These are phyloP conservation scores for Halcyon senegalensis DNA, from an alignment of 2,113 vertebrate genomes.

Conservation along the genomic window DNA sequence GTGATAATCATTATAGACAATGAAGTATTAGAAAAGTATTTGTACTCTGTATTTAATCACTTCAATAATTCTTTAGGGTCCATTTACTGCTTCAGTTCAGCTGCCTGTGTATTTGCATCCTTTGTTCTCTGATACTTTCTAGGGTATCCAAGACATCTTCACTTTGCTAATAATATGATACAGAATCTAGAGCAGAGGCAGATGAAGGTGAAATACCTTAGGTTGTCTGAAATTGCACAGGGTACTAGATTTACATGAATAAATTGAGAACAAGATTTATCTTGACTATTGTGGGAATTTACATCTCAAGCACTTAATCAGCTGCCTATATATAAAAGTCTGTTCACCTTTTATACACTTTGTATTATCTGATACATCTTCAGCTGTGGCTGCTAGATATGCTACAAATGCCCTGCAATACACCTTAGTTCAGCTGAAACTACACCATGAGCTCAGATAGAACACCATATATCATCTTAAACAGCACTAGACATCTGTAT, in stretches of 20 bases:
- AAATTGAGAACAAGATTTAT: not conserved
- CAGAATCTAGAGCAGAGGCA: no score
- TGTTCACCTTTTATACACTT: not conserved
- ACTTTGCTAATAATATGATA: no score
- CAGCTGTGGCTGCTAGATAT: not conserved
- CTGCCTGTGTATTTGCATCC: no score
- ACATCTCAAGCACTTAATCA: not conserved
- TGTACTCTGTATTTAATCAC: no score
- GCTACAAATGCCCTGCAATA: not conserved
- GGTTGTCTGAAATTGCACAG: no score
- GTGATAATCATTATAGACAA: no score
- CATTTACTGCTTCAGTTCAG: no score
- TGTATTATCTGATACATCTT: not conserved
- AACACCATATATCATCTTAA: not conserved
- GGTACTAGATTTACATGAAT: not conserved
- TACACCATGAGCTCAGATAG: not conserved
- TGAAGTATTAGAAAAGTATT: no score
- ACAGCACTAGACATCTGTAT: not conserved
- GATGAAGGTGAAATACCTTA: no score
- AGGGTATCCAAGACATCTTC: no score
- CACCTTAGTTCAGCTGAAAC: not conserved
- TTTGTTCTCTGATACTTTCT: no score
- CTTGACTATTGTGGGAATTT: not conserved
- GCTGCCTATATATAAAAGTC: not conserved
- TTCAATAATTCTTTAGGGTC: no score